phyloP scores from a whole-genome alignment of 2,888 invertebrate species.

The Drosophila pseudotakahashii region DNA sequence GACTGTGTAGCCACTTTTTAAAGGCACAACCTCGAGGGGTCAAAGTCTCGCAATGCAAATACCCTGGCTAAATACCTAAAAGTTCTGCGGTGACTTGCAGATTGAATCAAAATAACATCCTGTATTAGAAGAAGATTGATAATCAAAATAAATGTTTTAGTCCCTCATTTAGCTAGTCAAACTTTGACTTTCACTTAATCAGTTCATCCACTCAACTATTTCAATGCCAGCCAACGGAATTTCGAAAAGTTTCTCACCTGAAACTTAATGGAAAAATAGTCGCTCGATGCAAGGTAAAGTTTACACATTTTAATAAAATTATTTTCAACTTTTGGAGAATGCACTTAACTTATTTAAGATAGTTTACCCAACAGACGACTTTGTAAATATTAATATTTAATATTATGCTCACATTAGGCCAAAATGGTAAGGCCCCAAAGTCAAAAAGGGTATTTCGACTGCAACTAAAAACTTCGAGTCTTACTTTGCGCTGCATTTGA shows the following conservation, averaged over 20 bases:
- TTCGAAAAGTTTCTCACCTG: background rate
- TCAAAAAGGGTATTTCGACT: conserved; percentile 1
- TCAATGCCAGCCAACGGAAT: background rate
- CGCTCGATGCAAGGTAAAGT: background rate
- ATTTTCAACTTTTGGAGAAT: background rate
- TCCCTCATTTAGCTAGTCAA: background rate
- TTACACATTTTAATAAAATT: background rate
- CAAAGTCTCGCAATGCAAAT: background rate
- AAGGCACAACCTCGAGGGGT: conserved; percentile 1
- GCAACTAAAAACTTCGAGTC: conserved; percentile 1
- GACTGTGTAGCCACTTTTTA: conserved; percentile 12
- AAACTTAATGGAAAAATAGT: background rate
- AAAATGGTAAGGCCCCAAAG: background rate
- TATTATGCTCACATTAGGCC: no score
- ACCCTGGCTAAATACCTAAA: conserved; percentile 3
- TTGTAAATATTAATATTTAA: background rate
- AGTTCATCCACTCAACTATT: background rate
- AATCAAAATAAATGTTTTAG: background rate
- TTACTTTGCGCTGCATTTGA: conserved; percentile 1
- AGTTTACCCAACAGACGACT: no score
- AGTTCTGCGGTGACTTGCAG: no score
- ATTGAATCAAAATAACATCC: background rate
- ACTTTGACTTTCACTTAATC: background rate
- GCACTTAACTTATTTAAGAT: background rate
- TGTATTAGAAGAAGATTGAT: background rate